phyloP scores from a whole-genome alignment of 2,888 invertebrate species.

The Ophion ventricosus region DNA sequence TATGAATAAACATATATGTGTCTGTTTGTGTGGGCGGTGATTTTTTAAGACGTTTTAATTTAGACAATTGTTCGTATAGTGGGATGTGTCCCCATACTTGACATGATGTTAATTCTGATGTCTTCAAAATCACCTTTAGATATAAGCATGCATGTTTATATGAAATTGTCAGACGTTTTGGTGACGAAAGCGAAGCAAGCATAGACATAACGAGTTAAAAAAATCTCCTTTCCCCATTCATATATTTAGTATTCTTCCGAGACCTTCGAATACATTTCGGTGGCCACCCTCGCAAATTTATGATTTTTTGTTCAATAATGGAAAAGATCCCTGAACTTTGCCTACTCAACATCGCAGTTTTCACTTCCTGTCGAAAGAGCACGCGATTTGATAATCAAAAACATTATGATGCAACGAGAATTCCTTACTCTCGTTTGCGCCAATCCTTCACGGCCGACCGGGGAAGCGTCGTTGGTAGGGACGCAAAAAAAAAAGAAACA shows the following conservation, averaged over 20 bases:
- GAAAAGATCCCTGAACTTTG: constrained; percentile 14
- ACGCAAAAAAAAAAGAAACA: constrained; percentile 4
- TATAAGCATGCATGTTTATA: too few relatives aligned
- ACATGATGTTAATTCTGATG: too few relatives aligned
- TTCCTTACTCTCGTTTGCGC: neutral
- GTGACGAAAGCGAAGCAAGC: too few relatives aligned
- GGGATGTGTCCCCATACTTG: too few relatives aligned
- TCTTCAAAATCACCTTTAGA: too few relatives aligned
- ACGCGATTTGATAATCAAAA: neutral
- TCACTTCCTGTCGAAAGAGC: constrained; percentile 3
- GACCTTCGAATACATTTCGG: neutral
- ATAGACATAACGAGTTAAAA: neutral
- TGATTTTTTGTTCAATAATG: neutral
- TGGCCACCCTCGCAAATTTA: neutral
- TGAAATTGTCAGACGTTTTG: too few relatives aligned
- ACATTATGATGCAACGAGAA: neutral
- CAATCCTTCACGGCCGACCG: constrained; percentile 7
- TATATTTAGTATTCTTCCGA: neutral
- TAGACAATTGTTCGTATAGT: too few relatives aligned
- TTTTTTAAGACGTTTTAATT: too few relatives aligned
- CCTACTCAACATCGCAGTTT: neutral
- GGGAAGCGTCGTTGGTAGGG: neutral
- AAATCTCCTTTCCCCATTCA: neutral
- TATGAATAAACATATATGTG: too few relatives aligned
- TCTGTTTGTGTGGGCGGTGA: too few relatives aligned